Evolutionary conservation across 2,113 vertebrate genomes (phyloP), one percentile per base, ranked within the genome.

Genomic region (Crypturellus undulatus): DNA sequence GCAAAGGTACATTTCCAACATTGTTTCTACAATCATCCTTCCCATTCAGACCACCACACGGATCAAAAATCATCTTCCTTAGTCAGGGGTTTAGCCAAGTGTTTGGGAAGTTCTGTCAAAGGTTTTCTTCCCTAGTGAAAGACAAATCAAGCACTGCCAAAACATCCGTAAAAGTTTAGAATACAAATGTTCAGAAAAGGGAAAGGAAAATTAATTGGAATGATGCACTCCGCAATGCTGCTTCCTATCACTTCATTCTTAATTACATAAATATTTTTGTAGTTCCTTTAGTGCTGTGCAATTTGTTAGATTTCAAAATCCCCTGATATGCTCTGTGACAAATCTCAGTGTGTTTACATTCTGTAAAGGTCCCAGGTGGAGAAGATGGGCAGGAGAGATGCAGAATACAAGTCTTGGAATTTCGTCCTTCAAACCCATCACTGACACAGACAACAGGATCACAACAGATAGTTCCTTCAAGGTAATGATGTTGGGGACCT

Each of bases 141-240:
- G 73, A 84, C 38, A 73, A 45, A 62, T 40, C 58, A 60, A 12
- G 72, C 3, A 24, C 69, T 69, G 63, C 45, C 70, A 76, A 92
- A 93, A 78, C 67, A 68, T 76, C 78, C 24, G 69, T 11, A 81
- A 42, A 86, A 30, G 36, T 24, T 69, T 52, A n/a, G 42, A 85
- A 87, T 67, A 68, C 82, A 94, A 87, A 72, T 18, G 18, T 54
- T 81, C 76, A 25, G 14, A 68, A 90, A 91, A 82, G 58, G 49
- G 73, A 92, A 90, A 67, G 49, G 65, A 86, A 87, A 94, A 69
- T 75, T 94, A 96, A 94, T 92, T 96, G 83, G 79, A 86, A 83
- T 72, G 69, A 90, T 71, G 77, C 34, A 45, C 63, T 84, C 36
- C 56, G 52, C 68, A 95, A 64, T 83, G 83, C 15, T 54, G 52